Evolutionary conservation across 2,888 invertebrate genomes (phyloP).

Genomic region (Heterodera filipjevi): DNA sequence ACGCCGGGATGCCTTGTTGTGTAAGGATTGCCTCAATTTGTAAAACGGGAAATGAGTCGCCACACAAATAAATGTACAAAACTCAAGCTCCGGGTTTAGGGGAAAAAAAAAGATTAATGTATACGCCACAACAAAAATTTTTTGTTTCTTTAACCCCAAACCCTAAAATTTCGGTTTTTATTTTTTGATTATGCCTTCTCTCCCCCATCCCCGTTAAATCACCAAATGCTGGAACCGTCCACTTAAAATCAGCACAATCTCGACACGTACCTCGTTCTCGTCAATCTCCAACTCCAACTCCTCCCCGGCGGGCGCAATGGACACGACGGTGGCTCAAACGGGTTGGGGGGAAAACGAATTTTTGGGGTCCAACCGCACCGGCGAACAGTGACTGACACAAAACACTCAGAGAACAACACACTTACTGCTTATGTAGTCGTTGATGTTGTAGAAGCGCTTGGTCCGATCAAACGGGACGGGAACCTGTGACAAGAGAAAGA

Average conservation of each 20-base stretch:
- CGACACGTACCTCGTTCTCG: slow-evolving; percentile 36
- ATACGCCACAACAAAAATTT: too few relatives aligned
- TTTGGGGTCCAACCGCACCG: not conserved
- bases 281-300: slow-evolving; percentile 31
- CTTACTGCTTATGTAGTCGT: slow-evolving; percentile 33
- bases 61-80: not conserved
- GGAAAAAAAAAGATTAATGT: too few relatives aligned
- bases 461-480: slow-evolving; percentile 28
- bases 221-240: slow-evolving; percentile 1
- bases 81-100: not conserved
- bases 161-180: too few relatives aligned
- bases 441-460: slow-evolving; percentile 28
- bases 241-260: too few relatives aligned
- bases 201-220: too few relatives aligned
- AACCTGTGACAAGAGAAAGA: not conserved
- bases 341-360: slow-evolving; percentile 11
- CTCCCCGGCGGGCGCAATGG: slow-evolving; percentile 11
- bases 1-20: slow-evolving; percentile 32
- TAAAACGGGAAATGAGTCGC: slow-evolving; percentile 26
- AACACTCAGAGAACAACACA: not conserved
- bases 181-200: too few relatives aligned
- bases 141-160: too few relatives aligned
- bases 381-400: not conserved
- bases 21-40: slow-evolving; percentile 41
- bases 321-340: slow-evolving; percentile 29